Conservation (phyloP, 1,140 invertebrate species). For the Rhopalosiphum padi region DNA sequence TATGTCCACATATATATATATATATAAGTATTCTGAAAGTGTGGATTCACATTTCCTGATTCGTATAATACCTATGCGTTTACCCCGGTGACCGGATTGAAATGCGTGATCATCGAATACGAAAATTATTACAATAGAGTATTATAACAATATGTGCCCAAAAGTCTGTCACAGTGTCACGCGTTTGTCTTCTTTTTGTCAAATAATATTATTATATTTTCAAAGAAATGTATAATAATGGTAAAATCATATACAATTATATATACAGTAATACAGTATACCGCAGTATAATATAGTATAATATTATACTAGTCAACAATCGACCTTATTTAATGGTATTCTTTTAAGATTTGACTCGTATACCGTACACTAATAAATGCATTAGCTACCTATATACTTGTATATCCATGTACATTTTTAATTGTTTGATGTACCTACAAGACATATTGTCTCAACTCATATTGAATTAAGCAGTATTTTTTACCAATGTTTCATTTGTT, state of each 20-base stretch:
- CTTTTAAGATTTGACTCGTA: not conserved
- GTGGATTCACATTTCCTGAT: conserved; percentile 6
- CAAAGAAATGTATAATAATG: not conserved
- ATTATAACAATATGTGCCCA: not conserved
- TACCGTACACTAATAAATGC: not conserved
- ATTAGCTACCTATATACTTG: not conserved
- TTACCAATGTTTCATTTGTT: not conserved
- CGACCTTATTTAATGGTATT: not conserved
- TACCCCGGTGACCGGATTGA: not conserved
- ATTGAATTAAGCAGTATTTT: not conserved
- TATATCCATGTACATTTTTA: not conserved
- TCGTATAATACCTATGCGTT: not conserved
- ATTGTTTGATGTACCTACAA: not conserved
- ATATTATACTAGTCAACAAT: not conserved
- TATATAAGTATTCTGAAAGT: not conserved
- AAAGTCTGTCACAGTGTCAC: not conserved
- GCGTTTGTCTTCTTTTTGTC: not conserved
- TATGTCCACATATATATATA: not conserved
- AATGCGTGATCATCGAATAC: not conserved
- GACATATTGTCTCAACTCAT: not conserved
- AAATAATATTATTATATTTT: not conserved
- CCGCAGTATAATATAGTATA: not conserved
- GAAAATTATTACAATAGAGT: not conserved
- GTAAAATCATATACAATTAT: too few species aligned
- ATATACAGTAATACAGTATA: too few species aligned